phyloP scores from a whole-genome alignment of 2,888 invertebrate species.

The Parnassius mnemosyne region DNA sequence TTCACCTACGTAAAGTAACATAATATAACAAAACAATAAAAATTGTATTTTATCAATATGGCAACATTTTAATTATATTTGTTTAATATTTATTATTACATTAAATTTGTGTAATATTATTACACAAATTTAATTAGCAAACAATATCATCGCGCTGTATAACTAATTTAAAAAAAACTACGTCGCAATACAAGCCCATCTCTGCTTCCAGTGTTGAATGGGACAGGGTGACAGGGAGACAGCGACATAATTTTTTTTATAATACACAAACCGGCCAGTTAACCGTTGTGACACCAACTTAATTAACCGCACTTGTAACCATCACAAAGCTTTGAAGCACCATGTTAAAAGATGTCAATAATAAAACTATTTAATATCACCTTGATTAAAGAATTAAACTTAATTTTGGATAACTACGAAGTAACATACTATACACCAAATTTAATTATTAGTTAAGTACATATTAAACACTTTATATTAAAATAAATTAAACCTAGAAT shows the following conservation, averaged over 20 bases:
- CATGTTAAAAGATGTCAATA: background rate
- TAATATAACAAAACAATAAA: too few relatives aligned
- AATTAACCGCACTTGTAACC: background rate
- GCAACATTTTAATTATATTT: too few relatives aligned
- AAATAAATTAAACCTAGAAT: background rate
- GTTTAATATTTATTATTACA: too few relatives aligned
- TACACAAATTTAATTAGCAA: too few relatives aligned
- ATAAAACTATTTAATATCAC: background rate
- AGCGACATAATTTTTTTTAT: conserved; percentile 9
- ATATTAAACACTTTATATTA: background rate
- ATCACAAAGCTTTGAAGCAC: background rate
- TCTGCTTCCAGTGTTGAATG: background rate
- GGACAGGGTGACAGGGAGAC: too few relatives aligned
- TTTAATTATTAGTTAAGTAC: too few relatives aligned
- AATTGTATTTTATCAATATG: too few relatives aligned
- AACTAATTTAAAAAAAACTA: conserved; percentile 5
- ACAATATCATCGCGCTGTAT: too few relatives aligned
- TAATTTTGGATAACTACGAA: background rate
- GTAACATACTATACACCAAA: background rate
- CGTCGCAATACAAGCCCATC: conserved; percentile 15
- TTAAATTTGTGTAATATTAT: too few relatives aligned
- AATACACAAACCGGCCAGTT: conserved; percentile 13
- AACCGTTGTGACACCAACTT: background rate
- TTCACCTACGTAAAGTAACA: too few relatives aligned
- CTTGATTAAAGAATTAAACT: background rate